Base-by-base conservation (phyloP, 2,113 vertebrate species). In the Rhineura floridana region DNA sequence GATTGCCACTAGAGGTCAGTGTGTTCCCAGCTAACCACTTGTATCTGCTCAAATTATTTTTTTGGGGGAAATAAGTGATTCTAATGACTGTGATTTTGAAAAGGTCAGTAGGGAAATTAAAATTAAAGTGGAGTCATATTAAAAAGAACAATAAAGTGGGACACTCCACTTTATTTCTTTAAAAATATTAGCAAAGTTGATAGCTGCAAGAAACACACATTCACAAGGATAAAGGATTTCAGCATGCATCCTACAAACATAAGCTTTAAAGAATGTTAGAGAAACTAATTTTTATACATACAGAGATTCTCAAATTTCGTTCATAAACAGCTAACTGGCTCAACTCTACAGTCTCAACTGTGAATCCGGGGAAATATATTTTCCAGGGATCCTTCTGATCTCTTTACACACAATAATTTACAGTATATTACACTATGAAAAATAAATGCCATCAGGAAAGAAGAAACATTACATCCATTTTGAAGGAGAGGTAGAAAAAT, bases 1-100 rank as follows among this genome's bases (percentile, higher is more conserved):
- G n/a, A 46, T 77, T 83, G 59, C n/a, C 59, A 10, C 59, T 83
- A 67, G 87, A 83, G 87, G 87, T 88, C 87, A 88, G 59, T 83
- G 7, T 39, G 36, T 33, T 44, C 83, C 75, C 81, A 88, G 6
- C 19, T 39, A 50, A 77, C n/a, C 21, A n/a, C 3, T 88, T 44
- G 39, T 15, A 10, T 28, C 30, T 48, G 15, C 23, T n/a, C 46
- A 46, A 21, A 21, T 59, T 59, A 59, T 21, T 59, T 59, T 59
- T 59, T 69, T 15, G 33, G 15, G 25, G 15, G 1, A 76, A 39
- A 39, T 80, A 6, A 79, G 1, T 63, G 23, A 33, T 63, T 48
- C 4, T 76, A 63, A 72, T 81, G 21, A 72, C 12, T 62, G 48
- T 62, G 30, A 63, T 75, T 65, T 88, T n/a, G 39, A 86, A 48